Evolutionary conservation across 2,797 vertebrate species (phyloP).

Genomic region (Sebastolobus alascanus): DNA sequence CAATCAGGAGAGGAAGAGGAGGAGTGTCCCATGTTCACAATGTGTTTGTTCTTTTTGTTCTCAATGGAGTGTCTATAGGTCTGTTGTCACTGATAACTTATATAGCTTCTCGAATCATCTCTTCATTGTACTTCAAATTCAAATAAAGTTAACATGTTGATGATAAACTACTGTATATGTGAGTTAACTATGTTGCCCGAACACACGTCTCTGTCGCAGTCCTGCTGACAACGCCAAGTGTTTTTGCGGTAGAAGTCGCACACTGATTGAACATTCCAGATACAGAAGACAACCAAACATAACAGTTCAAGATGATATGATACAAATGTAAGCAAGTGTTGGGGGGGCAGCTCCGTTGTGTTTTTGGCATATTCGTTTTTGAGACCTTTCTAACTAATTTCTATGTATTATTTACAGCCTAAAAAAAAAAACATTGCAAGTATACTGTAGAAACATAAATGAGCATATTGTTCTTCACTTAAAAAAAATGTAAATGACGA

Average conservation of each 20-base stretch:
- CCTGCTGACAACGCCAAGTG: background rate
- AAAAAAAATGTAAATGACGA: conserved; percentile 63
- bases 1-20: conserved; percentile 65
- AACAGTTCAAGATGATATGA: background rate
- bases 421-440: conserved; percentile 49
- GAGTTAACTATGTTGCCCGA: conserved; percentile 55
- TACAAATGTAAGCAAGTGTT: conserved; percentile 5
- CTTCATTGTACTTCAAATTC: conserved; percentile 86
- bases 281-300: background rate
- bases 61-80: conserved; percentile 83
- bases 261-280: conserved; percentile 14
- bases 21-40: conserved; percentile 75
- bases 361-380: conserved; percentile 38
- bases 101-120: conserved; percentile 84
- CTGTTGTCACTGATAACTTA: conserved; percentile 86
- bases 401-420: conserved; percentile 66
- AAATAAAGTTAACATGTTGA: conserved; percentile 86
- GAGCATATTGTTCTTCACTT: conserved; percentile 73
- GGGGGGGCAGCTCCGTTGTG: conserved; percentile 49
- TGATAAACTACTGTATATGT: conserved; percentile 66
- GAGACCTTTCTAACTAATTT: conserved; percentile 54
- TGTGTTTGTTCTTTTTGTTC: conserved; percentile 83
- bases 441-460: conserved; percentile 67
- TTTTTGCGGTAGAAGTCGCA: background rate
- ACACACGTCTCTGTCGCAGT: background rate